These are phyloP conservation scores for Timema podura DNA, from an alignment of 2,888 invertebrate genomes.

Conservation along the genomic window DNA sequence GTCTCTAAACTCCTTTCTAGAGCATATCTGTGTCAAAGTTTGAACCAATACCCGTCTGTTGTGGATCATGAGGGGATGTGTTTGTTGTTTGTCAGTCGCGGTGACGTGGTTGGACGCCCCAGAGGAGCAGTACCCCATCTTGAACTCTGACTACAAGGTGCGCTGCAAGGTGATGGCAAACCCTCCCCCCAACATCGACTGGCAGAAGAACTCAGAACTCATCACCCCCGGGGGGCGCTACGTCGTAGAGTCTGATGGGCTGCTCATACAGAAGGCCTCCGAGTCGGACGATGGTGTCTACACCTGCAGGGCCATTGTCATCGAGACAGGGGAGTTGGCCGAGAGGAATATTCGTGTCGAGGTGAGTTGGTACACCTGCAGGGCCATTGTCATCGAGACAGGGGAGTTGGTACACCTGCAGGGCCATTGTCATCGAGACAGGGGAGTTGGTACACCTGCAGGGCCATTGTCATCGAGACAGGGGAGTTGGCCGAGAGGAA, in stretches of 20 bases:
- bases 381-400: too few species aligned
- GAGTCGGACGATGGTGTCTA: constrained; percentile 84
- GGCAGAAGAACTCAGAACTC: constrained; percentile 73
- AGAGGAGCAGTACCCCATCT: constrained; percentile 72
- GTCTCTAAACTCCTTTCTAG: background rate
- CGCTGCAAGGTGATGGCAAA: constrained; percentile 81
- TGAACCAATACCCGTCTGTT: too few species aligned
- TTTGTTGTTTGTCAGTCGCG: constrained; percentile 58
- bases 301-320: constrained; percentile 81
- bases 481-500: too few species aligned
- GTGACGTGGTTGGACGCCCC: constrained; percentile 86
- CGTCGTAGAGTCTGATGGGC: constrained; percentile 68
- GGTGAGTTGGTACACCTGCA: constrained; percentile 45
- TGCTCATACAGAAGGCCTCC: constrained; percentile 70
- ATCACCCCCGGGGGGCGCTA: constrained; percentile 67
- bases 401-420: too few species aligned
- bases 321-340: constrained; percentile 72
- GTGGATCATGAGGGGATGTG: background rate
- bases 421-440: too few species aligned
- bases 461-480: too few species aligned
- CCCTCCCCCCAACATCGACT: constrained; percentile 80
- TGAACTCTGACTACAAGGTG: constrained; percentile 70
- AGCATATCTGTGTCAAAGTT: too few species aligned
- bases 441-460: too few species aligned
- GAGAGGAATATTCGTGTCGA: constrained; percentile 76